Evolutionary conservation across 30 jellyfish, hydroid and myxozoan genomes (phyloP), one percentile per base, ranked within the genome.

Genomic region (Chrysaora quinquecirrha): DNA sequence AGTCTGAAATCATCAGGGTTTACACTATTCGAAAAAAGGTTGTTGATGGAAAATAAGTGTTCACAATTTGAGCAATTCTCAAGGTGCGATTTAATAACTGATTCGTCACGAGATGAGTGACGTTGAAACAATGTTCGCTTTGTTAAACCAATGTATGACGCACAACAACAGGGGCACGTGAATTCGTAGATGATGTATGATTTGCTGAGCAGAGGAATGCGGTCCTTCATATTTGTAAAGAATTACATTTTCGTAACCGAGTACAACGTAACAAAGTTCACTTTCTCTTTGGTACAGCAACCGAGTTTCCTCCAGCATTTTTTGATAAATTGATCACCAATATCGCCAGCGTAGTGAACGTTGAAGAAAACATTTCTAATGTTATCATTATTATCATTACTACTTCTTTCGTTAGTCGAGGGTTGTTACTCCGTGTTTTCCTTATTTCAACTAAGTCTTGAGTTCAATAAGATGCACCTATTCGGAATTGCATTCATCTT

Each of bases 51-150:
- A 16, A 43, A 43, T 43, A 43, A 43, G 58, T 9, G 58, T 43
- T 43, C 58, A 43, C 58, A 43, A 43, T 43, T 16, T 43, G 58
- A 43, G 16, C 58, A 43, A 43, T 43, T 43, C 58, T 43, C 58
- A 43, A 43, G 58, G 58, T 43, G 58, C 16, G 58, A 43, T 43
- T 43, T 43, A 16, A 43, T 43, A 6, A 16, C 16, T 9, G 58
- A 43, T 6, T 43, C 58, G 16, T 43, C 58, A 43, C 16, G 58
- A 6, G 58, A 43, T 43, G 58, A 43, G 58, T 43, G 16, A 43
- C 58, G 58, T 43, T 43, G 58, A 43, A 43, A 43, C 58, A 43
- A 43, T 43, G 58, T 43, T 43, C 58, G 58, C 58, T 43, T 43
- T 16, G 16, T 43, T 16, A 43, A 43, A 43, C 58, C 58, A 43